These are phyloP conservation scores for Eilema griseolum DNA, from an alignment of 2,888 invertebrate species.

Conservation along the genomic window DNA sequence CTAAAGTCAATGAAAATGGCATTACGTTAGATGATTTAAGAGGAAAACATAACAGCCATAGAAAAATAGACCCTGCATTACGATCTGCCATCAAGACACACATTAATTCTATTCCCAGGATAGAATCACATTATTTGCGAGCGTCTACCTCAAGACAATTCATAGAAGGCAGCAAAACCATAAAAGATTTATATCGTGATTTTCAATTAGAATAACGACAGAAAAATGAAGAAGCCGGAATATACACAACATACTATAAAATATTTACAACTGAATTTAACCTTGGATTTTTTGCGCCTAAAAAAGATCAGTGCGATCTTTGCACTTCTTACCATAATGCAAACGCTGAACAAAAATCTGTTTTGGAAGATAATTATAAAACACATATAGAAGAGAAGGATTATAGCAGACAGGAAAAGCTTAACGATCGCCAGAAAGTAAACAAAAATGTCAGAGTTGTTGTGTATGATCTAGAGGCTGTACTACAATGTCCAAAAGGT, in stretches of 20 bases:
- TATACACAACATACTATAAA: constrained; percentile 17
- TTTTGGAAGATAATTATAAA: neutral
- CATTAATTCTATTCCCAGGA: constrained; percentile 21
- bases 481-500: neutral
- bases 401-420: neutral
- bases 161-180: constrained; percentile 52
- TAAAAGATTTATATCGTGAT: too few relatives aligned
- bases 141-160: constrained; percentile 32
- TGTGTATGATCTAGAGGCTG: constrained; percentile 2
- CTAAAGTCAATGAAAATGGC: constrained; percentile 15
- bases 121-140: constrained; percentile 51
- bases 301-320: constrained; percentile 1
- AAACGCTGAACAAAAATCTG: too few relatives aligned
- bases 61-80: constrained; percentile 5
- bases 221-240: constrained; percentile 11
- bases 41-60: constrained; percentile 26
- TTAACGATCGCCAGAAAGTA: neutral
- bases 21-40: constrained; percentile 22
- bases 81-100: constrained; percentile 12
- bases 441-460: neutral
- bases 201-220: neutral
- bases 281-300: neutral
- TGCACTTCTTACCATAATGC: neutral
- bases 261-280: constrained; percentile 17
- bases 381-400: neutral